A percentile compares a stretch with the other conserved stretches of the same genome.
phyloP scores from a whole-genome alignment of 1,140 invertebrate species.

The Thaumatotibia leucotreta region DNA sequence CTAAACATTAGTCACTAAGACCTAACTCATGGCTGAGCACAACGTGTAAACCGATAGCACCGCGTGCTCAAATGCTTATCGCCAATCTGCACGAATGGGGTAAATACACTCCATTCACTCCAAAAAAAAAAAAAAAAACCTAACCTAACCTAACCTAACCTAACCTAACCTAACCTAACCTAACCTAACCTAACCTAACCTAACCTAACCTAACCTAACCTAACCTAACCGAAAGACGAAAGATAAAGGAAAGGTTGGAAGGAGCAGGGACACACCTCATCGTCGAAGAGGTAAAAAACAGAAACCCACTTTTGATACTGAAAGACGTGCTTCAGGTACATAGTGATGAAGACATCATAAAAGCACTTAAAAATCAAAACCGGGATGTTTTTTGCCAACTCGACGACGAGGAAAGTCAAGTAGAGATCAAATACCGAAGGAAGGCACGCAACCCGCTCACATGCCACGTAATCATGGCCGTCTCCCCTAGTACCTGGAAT shows the following conservation, averaged over 20 bases:
- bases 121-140: no score
- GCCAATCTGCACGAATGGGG: no score
- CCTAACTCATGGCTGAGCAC: no score
- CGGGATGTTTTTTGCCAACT: not conserved
- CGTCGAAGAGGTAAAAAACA: not conserved
- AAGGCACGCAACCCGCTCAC: constrained; percentile 19
- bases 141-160: constrained; percentile 3
- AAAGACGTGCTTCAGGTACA: constrained; percentile 6
- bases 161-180: constrained; percentile 3
- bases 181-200: constrained; percentile 3
- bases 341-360: constrained; percentile 22
- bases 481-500: constrained; percentile 12
- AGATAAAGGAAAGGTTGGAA: no score
- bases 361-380: constrained; percentile 3
- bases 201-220: constrained; percentile 3
- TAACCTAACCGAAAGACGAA: not conserved
- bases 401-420: constrained; percentile 1
- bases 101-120: no score
- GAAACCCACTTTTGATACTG: not conserved
- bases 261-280: no score
- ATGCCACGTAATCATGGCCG: constrained; percentile 3
- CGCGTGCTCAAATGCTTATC: no score
- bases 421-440: constrained; percentile 13
- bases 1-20: no score
- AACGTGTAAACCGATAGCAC: no score